Evolutionary conservation across 2,888 invertebrate species (phyloP), one percentile per base, ranked within the genome.

Genomic region (Nephrocerus scutellatus): DNA sequence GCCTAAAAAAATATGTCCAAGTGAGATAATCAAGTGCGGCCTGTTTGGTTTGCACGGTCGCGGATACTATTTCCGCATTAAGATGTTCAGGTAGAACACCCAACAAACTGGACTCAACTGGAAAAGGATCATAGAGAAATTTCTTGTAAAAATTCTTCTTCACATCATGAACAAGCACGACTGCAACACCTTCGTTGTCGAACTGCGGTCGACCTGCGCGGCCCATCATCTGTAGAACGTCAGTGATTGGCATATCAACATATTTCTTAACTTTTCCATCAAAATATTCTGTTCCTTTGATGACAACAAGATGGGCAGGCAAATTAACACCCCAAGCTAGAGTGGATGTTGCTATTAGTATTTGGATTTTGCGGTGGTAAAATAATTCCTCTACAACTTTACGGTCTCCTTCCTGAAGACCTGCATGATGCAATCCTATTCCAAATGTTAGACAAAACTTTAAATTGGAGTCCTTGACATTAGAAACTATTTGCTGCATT

Each of bases 171-270:
- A 99, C 87, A 48, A 88, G 70, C 2, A 89, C 85, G 5, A 87
- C 85, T 0, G 88, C 88, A 2, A 88, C 82, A 0, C 89, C 98
- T 53, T 87, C 84, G 55, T 86, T 85, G 68, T 97, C 98, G 60
- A 83, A 99, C 72, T 99, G 89, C 0, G 98, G 98, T 36, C 98
- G 75, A 0, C 98, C 98, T 40, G 98, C 98, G 39, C 98, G 76
- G 3, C 98, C 98, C 85, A 98, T 97, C 98, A 99, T 99, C 71
- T 99, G 98, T 40, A 99, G 72, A 0, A 99, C 96, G 70, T 98
- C 97, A 1, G 98, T 99, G 33, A 99, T 96, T 1, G 98, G 98
- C 86, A 98, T 98, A 62, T 99, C 98, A 8, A 97, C 91, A 68
- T 99, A 99, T 52, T 95, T 79, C 62, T 91, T 88, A 19, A 82